These are phyloP conservation scores for Mobula birostris DNA, from an alignment of 2,113 vertebrate genomes.

Conservation along the genomic window DNA sequence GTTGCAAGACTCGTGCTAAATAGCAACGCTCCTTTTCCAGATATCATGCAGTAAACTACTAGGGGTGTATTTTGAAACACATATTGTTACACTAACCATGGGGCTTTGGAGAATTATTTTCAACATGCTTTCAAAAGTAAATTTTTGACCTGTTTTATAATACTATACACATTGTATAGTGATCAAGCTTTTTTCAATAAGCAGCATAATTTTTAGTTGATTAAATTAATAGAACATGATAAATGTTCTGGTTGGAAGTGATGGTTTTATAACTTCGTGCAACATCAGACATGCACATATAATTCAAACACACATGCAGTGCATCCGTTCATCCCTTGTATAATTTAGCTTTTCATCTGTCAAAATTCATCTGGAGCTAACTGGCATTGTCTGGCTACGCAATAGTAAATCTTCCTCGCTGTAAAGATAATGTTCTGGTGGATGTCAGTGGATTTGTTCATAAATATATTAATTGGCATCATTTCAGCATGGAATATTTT, in stretches of 20 bases:
- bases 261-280: conserved; percentile 5
- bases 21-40: conserved; percentile 6
- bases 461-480: conserved; percentile 15
- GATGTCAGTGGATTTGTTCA: conserved; percentile 11
- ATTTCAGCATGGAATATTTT: conserved; percentile 1
- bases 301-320: neutral
- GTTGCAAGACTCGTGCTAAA: neutral
- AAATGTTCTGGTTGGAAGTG: neutral
- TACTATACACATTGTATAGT: neutral
- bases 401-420: neutral
- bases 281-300: neutral
- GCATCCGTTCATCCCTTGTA: neutral
- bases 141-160: neutral
- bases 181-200: neutral
- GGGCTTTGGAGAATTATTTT: neutral
- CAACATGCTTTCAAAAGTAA: conserved; percentile 8
- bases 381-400: neutral
- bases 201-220: neutral
- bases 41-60: neutral
- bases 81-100: neutral
- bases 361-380: neutral
- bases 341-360: conserved; percentile 16
- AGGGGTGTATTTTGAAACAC: neutral
- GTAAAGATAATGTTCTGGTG: conserved; percentile 33
- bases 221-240: neutral